These are phyloP conservation scores for Monoplex corrugatus DNA, from an alignment of 2,888 invertebrate genomes.

Conservation along the genomic window DNA sequence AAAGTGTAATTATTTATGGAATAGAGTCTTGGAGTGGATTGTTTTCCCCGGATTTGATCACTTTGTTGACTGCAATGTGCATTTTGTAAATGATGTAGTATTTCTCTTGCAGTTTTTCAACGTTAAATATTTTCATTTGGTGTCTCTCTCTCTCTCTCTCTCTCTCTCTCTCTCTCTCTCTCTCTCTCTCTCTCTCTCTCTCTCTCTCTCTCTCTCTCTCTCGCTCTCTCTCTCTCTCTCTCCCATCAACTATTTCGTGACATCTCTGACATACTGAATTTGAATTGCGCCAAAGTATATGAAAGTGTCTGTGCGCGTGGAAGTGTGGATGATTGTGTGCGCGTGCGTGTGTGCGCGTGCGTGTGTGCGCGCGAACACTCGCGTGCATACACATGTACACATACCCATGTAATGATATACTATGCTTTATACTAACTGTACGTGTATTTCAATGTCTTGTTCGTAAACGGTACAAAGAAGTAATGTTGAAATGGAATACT, in stretches of 20 bases:
- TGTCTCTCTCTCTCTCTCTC: not conserved
- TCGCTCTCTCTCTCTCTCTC: no score
- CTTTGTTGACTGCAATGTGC: no score
- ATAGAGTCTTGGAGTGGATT: no score
- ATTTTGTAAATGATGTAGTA: no score
- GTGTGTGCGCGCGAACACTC: no score
- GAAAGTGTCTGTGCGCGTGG: not conserved
- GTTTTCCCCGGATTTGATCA: no score
- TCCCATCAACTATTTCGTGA: not conserved
- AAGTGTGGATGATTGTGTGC: not conserved
- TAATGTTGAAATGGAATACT: not conserved
- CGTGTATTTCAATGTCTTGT: not conserved
- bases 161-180: constrained; percentile 22
- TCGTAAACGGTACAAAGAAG: not conserved
- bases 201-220: not conserved
- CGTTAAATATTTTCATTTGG: not conserved
- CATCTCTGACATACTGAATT: no score
- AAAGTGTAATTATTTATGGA: no score
- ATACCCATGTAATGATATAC: not conserved
- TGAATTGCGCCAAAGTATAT: no score
- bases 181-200: not conserved
- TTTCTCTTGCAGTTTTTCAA: no score
- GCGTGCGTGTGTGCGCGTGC: no score
- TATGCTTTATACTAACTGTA: not conserved
- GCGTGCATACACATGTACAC: not conserved